Base-by-base conservation (phyloP, 2,888 invertebrate species). In the Agrenia bidenticulata region DNA sequence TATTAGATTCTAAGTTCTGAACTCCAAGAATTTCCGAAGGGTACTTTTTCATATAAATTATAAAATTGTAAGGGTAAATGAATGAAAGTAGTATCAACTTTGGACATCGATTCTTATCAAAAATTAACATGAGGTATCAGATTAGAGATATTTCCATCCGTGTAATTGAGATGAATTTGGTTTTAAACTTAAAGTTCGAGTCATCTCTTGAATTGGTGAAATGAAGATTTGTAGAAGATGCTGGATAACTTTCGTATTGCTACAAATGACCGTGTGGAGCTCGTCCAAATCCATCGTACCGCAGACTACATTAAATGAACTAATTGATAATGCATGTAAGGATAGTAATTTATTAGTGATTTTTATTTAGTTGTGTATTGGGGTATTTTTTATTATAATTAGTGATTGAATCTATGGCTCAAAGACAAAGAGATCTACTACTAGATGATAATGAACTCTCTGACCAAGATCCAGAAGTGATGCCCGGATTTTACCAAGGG, bases 401-500 rank as follows among this genome's bases (percentile, higher is more conserved):
- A 75, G 75, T 76, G n/a, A 61, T 76, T 2, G 75, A 76, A 53
- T 69, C 73, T 42, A 58, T 73, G 57, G 75, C 75, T 2, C 63
- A 66, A 39, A 62, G 61, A 41, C 75, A 76, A 61, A 50, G 75
- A 23, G 73, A 76, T 56, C 15, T 45, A 19, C 56, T 76, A 27
- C 41, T 73, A 4, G 73, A 76, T 4, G 69, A 67, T 51, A 63
- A 62, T 2, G 66, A 70, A 13, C 19, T 62, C 5, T 50, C 65
- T 49, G 73, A 77, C n/a, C 81, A 83, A 73, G 87, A 88, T 79
- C 86, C 87, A 0, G 87, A 88, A 80, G 84, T 87, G 0, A 82
- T 82, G 67, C 87, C 87, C 0, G 86, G 86, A 17, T 79, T 88
- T 32, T 87, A 85, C 77, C 86, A 88, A 79, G 88, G 88, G 1